These are phyloP conservation scores for Leptinotarsa peninsularis DNA, from an alignment of 2,888 invertebrate genomes.

Conservation along the genomic window DNA sequence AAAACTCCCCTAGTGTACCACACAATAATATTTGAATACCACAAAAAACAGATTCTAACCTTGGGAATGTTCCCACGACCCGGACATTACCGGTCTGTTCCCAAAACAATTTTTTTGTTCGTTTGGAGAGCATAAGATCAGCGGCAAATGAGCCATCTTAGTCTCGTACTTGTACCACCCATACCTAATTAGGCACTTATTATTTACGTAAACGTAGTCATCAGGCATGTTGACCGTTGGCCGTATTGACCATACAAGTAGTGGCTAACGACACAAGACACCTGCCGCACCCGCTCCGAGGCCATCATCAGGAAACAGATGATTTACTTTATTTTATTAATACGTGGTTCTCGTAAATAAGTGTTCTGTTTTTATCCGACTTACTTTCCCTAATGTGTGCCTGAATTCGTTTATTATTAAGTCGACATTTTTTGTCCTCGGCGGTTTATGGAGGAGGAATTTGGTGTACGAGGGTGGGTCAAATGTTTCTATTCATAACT, in stretches of 20 bases:
- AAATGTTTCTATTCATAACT: background rate
- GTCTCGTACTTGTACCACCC: slow-evolving; percentile 6
- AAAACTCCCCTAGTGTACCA: too few species aligned
- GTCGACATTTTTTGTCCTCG: background rate
- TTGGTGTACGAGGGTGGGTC: background rate
- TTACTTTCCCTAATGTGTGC: background rate
- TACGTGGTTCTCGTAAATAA: slow-evolving; percentile 48
- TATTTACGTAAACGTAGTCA: slow-evolving; percentile 33
- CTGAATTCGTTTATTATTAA: slow-evolving; percentile 1
- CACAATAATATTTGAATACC: too few species aligned
- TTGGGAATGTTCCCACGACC: background rate
- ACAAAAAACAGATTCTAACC: background rate
- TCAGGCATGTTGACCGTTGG: slow-evolving; percentile 31
- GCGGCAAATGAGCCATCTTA: slow-evolving; percentile 1
- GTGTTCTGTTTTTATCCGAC: slow-evolving; percentile 31
- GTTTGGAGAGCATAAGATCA: slow-evolving; percentile 1
- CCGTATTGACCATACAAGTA: slow-evolving; percentile 44
- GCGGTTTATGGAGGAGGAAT: background rate
- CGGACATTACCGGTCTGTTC: slow-evolving; percentile 11
- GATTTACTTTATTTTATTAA: slow-evolving; percentile 53
- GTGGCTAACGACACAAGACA: slow-evolving; percentile 48
- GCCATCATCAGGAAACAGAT: slow-evolving; percentile 53
- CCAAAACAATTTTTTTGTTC: slow-evolving; percentile 13
- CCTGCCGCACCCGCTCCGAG: slow-evolving; percentile 51
- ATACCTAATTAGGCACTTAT: slow-evolving; percentile 35